These are phyloP conservation scores for Antennarius maculatus DNA, from an alignment of 2,797 vertebrate species.

Conservation along the genomic window DNA sequence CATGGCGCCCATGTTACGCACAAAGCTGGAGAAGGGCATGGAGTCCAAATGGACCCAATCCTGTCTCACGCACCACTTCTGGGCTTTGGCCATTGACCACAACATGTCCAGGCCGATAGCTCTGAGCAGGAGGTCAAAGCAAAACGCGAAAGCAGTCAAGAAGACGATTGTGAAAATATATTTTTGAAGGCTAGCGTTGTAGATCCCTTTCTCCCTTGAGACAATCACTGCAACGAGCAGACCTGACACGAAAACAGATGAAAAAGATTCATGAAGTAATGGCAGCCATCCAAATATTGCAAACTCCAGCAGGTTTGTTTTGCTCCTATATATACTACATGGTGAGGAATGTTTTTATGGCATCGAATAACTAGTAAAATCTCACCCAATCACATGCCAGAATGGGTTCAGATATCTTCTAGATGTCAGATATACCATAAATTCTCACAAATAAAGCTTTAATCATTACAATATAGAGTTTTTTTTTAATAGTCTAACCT, in stretches of 20 bases:
- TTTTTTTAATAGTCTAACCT: conserved; percentile 76
- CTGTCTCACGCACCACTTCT: conserved; percentile 83
- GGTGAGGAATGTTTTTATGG: not conserved
- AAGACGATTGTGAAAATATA: conserved; percentile 83
- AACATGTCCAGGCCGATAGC: conserved; percentile 87
- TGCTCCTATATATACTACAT: too few species aligned
- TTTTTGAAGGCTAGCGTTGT: conserved; percentile 79
- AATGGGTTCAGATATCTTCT: too few species aligned
- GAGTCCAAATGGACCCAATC: conserved; percentile 92
- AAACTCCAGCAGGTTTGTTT: not conserved
- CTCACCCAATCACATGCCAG: too few species aligned
- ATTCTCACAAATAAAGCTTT: not conserved
- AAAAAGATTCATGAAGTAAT: conserved; percentile 6
- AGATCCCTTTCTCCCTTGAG: conserved; percentile 82
- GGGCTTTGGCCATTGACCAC: conserved; percentile 90
- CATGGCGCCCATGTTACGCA: conserved; percentile 90
- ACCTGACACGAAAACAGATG: conserved; percentile 71
- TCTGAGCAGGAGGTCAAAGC: conserved; percentile 88
- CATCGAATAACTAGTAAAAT: too few species aligned
- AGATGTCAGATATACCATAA: not conserved
- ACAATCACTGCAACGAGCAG: conserved; percentile 87
- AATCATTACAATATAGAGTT: too few species aligned
- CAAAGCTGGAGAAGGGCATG: conserved; percentile 90
- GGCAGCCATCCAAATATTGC: not conserved
- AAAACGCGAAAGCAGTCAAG: conserved; percentile 86